These are phyloP conservation scores for Myodes glareolus DNA, from an alignment of 2,113 vertebrate species.

Conservation along the genomic window DNA sequence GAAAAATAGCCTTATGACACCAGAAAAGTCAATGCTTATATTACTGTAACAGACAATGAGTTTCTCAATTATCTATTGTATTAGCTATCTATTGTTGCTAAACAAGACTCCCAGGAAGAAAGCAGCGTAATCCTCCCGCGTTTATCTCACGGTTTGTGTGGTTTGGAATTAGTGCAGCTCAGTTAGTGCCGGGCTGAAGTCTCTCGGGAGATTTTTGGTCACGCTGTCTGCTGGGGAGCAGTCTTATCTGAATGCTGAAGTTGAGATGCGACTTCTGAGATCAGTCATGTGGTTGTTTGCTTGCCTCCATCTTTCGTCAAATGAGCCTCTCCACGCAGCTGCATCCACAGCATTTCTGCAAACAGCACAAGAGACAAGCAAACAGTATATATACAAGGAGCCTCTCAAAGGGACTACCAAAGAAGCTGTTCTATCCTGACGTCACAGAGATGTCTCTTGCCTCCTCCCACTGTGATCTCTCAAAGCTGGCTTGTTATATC, in stretches of 20 bases:
- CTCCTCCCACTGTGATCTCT: not conserved
- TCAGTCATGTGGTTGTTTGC: not conserved
- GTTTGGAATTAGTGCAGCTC: not conserved
- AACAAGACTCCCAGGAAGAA: not conserved
- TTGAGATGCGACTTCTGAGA: fast-evolving
- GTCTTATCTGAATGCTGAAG: not conserved
- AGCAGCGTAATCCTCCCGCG: not conserved
- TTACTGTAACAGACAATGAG: not conserved
- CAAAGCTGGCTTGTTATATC: not conserved
- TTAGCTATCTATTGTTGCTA: not conserved
- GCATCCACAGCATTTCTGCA: slow-evolving; percentile 36
- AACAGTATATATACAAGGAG: not conserved
- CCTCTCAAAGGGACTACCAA: not conserved
- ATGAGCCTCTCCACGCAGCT: slow-evolving; percentile 1
- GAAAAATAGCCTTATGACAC: not conserved
- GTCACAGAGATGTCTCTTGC: not conserved
- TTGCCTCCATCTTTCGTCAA: not conserved
- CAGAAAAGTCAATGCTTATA: not conserved
- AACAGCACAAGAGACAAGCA: not conserved
- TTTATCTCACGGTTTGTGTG: not conserved
- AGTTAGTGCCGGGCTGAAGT: not conserved
- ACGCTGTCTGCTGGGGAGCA: not conserved
- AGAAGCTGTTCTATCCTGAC: not conserved
- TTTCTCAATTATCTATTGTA: not conserved
- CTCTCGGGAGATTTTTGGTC: not conserved